phyloP scores from a whole-genome alignment of 2,113 vertebrate species.

The Excalfactoria chinensis region DNA sequence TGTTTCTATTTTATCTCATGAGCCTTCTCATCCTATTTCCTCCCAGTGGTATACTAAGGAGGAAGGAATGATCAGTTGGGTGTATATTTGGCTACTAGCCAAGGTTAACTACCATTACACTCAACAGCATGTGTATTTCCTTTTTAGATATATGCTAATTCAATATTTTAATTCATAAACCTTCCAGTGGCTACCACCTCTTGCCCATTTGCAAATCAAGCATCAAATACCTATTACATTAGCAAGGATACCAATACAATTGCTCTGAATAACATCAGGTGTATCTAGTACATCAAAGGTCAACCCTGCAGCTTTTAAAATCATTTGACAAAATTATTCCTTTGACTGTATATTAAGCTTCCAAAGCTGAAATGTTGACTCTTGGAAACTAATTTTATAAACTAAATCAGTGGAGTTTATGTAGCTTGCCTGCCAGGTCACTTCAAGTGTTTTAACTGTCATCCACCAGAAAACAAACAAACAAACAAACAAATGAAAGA shows the following conservation, averaged over 20 bases:
- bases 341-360: not conserved
- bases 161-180: not conserved
- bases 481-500: not conserved
- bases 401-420: not conserved
- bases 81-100: not conserved
- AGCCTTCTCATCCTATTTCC: not conserved
- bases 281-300: not conserved
- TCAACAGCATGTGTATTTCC: not conserved
- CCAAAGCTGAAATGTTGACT: not conserved
- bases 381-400: not conserved
- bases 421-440: not conserved
- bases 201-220: not conserved
- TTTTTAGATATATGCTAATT: not conserved
- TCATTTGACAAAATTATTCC: not conserved
- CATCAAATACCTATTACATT: not conserved
- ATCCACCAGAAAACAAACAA: not conserved
- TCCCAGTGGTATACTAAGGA: not conserved
- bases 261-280: not conserved
- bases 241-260: not conserved
- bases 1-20: not conserved
- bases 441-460: not conserved
- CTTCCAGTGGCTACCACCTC: not conserved
- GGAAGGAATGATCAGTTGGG: accelerated
- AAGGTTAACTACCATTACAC: not conserved
- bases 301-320: not conserved